Evolutionary conservation across 2,888 invertebrate genomes (phyloP), one percentile per base, ranked within the genome.

Genomic region (Formica aserva): DNA sequence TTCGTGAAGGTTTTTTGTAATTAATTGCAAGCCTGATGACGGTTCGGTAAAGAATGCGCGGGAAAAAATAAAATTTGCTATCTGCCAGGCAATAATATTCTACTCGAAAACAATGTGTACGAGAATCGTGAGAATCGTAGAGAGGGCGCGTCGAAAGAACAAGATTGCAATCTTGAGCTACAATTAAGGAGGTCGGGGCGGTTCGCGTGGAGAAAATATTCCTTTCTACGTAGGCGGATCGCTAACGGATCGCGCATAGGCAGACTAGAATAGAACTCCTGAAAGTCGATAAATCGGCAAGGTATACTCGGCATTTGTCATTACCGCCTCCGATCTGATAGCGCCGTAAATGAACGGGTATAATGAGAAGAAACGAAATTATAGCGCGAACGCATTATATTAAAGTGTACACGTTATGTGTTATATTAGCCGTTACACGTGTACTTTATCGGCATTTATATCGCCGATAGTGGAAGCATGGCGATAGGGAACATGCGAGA

Each of bases 101-200:
- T 35, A 71, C 78, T 71, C 26, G 78, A 60, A 71, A 80, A 80
- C 78, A 80, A 80, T 80, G 78, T 52, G n/a, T 80, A 32, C 60
- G 67, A 83, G 83, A 76, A 82, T 83, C 85, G 85, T 85, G 85
- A 85, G 85, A 85, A 85, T 85, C 71, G 76, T 77, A 69, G 77
- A 71, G 76, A 77, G 85, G 85, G 83, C 69, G 83, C 76, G 67
- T 83, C 76, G 85, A 83, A 85, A 83, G 85, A 85, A 66, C 77
- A 77, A 76, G 85, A 85, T 83, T 77, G 83, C 76, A 66, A 85
- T 85, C 85, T 85, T 57, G 63, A 76, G 83, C 63, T 71, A 83
- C 83, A 85, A 85, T 85, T 83, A 85, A 83, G 83, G 75, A 84
- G 84, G 69, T 69, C 77, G 63, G 65, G 57, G 69, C 83, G 69